phyloP scores from a whole-genome alignment of 2,113 vertebrate genomes.

The Rhynchomys soricoides region DNA sequence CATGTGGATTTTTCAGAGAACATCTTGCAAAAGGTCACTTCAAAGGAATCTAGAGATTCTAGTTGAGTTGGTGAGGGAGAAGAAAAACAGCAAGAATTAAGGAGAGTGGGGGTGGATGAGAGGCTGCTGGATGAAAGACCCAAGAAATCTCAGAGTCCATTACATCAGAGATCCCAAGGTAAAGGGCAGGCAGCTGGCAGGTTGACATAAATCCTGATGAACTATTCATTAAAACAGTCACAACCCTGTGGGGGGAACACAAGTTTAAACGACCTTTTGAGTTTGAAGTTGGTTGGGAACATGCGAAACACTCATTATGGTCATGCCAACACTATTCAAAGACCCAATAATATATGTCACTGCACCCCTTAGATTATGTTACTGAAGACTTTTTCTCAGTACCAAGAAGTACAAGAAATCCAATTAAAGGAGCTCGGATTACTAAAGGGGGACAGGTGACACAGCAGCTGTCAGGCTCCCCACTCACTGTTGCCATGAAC shows the following conservation, averaged over 20 bases:
- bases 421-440: neutral
- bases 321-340: neutral
- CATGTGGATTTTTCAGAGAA: neutral
- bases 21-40: constrained; percentile 32
- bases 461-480: neutral
- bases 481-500: neutral
- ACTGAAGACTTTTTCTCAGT: neutral
- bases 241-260: neutral
- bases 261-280: neutral
- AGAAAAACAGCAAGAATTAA: neutral
- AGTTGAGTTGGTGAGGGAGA: neutral
- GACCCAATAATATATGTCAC: neutral
- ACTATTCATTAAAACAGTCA: neutral
- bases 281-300: neutral
- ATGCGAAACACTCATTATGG: neutral
- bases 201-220: too few relatives aligned
- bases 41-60: constrained; percentile 29
- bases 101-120: neutral
- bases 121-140: neutral
- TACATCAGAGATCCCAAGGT: neutral
- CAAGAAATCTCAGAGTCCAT: neutral
- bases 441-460: neutral
- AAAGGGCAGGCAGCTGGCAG: neutral
- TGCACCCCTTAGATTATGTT: neutral
- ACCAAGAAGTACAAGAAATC: neutral